phyloP scores from a whole-genome alignment of 1,140 invertebrate genomes.

The Heliconius hewitsoni region DNA sequence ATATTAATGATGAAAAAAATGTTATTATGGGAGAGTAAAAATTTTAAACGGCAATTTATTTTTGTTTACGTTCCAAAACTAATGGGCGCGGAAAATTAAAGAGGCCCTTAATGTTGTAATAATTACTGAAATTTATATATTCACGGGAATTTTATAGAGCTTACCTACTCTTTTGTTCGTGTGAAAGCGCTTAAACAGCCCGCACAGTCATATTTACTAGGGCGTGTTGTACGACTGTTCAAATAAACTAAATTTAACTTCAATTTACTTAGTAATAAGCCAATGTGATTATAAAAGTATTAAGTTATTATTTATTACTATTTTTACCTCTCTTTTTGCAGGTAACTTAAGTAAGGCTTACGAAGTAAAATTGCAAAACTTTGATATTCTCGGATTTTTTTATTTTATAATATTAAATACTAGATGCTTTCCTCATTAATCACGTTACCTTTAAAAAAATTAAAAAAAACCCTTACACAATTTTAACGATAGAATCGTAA shows the following conservation, averaged over 20 bases:
- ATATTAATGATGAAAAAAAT: background rate
- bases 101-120: background rate
- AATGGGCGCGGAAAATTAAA: slow-evolving; percentile 6
- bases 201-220: background rate
- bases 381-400: background rate
- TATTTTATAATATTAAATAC: too few species aligned
- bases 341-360: background rate
- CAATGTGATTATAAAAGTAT: background rate
- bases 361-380: background rate
- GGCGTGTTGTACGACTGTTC: background rate
- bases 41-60: background rate
- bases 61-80: background rate
- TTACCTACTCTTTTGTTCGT: background rate
- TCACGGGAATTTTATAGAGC: background rate
- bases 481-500: too few species aligned
- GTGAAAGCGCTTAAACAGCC: background rate
- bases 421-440: too few species aligned
- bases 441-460: too few species aligned
- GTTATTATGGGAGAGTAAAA: background rate
- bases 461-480: too few species aligned
- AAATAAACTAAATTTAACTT: background rate
- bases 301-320: background rate
- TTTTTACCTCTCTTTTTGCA: background rate
- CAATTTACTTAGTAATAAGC: background rate
- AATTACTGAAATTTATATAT: slow-evolving; percentile 9